Percentiles rank a stretch among this genome's conserved stretches.
phyloP scores from a whole-genome alignment of 1,140 invertebrate species.

The Berghia stephanieae region DNA sequence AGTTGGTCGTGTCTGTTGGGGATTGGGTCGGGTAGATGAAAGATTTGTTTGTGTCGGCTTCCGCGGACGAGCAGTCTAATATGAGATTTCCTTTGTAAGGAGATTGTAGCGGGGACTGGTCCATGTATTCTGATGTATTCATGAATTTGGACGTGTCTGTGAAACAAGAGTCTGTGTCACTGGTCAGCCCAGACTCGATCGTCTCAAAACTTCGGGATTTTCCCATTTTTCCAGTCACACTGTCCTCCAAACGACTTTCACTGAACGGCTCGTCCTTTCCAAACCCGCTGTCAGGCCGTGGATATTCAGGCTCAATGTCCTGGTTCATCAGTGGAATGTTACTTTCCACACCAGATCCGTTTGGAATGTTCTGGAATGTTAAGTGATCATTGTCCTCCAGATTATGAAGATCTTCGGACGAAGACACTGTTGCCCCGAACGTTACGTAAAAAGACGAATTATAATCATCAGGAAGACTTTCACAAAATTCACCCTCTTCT shows the following conservation, averaged over 20 bases:
- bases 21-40: not conserved
- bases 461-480: not conserved
- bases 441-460: slow-evolving; percentile 21
- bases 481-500: not conserved
- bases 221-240: not conserved
- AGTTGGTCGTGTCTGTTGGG: not conserved
- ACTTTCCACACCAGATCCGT: not conserved
- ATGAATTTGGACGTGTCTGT: not conserved
- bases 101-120: too few species aligned
- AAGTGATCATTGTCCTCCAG: not conserved
- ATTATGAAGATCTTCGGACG: slow-evolving; percentile 1
- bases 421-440: slow-evolving; percentile 20
- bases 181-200: not conserved
- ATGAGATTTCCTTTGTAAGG: not conserved
- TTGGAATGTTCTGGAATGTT: not conserved
- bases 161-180: not conserved
- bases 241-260: not conserved
- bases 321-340: not conserved
- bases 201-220: not conserved
- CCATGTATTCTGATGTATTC: too few species aligned
- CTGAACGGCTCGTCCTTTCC: not conserved
- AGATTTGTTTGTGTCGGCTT: not conserved
- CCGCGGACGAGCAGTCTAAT: not conserved
- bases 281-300: not conserved
- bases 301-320: too few species aligned